A percentile compares a stretch with the other conserved stretches of the same genome.
phyloP scores from a whole-genome alignment of 2,113 vertebrate species.

The Balaeniceps rex region DNA sequence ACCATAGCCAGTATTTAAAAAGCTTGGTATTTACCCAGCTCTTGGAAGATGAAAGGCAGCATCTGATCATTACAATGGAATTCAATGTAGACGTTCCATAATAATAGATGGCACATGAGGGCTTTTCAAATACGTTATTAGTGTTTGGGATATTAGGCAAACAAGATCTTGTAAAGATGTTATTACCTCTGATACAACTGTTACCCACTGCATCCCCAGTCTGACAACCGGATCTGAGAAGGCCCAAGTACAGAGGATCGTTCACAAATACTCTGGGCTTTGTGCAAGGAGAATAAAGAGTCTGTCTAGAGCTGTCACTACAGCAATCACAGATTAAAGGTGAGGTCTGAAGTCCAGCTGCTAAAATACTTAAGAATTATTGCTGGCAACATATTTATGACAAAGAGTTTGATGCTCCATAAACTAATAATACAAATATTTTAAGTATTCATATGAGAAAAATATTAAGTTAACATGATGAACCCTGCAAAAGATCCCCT shows the following conservation, averaged over 20 bases:
- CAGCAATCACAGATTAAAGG: not conserved
- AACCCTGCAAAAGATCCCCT: not conserved
- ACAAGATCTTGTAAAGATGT: not conserved
- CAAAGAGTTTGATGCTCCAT: not conserved
- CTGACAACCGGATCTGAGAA: not conserved
- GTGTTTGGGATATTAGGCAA: not conserved
- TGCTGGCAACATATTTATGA: not conserved
- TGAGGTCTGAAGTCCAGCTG: not conserved
- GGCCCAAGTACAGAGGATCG: not conserved
- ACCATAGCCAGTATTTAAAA: not conserved
- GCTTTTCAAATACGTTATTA: not conserved
- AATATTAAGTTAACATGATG: not conserved
- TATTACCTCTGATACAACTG: not conserved
- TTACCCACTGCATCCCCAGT: not conserved
- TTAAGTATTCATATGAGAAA: not conserved
- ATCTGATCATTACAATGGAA: not conserved
- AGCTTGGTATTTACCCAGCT: not conserved
- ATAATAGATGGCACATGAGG: rapidly evolving
- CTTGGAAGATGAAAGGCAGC: not conserved
- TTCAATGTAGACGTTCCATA: not conserved
- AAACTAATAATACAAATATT: not conserved
- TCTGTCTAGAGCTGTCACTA: not conserved
- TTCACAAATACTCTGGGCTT: not conserved
- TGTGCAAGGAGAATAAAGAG: not conserved
- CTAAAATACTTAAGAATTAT: not conserved